These are phyloP conservation scores for Arnoldichthys spilopterus DNA, from an alignment of 2,797 vertebrate genomes.

Conservation along the genomic window DNA sequence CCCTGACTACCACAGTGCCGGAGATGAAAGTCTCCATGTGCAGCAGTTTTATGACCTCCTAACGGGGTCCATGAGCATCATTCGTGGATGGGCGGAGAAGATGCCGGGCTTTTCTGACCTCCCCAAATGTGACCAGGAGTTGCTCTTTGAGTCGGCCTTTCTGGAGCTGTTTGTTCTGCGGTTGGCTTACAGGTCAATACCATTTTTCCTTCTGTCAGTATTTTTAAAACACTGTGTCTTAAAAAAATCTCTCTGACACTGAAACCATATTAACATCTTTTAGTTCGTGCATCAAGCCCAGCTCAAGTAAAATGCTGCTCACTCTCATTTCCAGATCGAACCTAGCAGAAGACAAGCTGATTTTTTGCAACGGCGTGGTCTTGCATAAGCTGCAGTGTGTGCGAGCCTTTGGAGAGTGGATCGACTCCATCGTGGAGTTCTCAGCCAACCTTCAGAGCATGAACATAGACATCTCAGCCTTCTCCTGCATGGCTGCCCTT, in stretches of 20 bases:
- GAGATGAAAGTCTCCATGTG: conserved; percentile 92
- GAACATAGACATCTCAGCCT: conserved; percentile 93
- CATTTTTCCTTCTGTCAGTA: neutral
- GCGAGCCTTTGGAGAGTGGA: conserved; percentile 97
- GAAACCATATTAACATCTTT: no score
- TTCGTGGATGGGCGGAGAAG: conserved; percentile 92
- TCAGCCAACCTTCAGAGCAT: conserved; percentile 93
- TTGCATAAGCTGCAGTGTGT: conserved; percentile 93
- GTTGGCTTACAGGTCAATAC: conserved; percentile 89
- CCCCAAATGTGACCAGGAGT: conserved; percentile 90
- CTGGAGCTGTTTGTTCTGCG: conserved; percentile 95
- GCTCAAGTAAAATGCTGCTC: no score
- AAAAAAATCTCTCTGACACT: neutral
- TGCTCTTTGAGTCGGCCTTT: conserved; percentile 96
- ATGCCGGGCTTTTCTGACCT: conserved; percentile 90
- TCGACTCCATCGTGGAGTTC: conserved; percentile 95
- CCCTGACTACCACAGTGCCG: conserved; percentile 84
- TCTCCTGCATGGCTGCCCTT: conserved; percentile 93
- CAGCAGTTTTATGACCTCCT: conserved; percentile 96
- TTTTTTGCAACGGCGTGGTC: conserved; percentile 96
- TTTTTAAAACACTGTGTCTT: neutral
- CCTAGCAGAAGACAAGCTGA: conserved; percentile 91
- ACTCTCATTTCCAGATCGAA: conserved; percentile 81
- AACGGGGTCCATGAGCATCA: conserved; percentile 96
- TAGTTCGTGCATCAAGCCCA: neutral